These are phyloP conservation scores for Oppia nitens DNA, from an alignment of 1,140 invertebrate genomes.

Conservation along the genomic window DNA sequence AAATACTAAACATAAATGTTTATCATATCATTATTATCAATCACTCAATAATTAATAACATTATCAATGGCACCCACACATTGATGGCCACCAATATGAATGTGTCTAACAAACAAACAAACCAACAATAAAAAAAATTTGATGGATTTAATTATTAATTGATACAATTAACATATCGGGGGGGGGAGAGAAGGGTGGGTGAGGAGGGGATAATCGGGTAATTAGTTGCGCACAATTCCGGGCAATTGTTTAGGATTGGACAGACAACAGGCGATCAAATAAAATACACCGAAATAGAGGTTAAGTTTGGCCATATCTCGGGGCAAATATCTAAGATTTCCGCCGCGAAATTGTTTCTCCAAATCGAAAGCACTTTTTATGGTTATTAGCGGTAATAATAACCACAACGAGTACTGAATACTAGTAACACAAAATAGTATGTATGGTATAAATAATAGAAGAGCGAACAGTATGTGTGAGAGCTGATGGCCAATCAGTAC, in stretches of 20 bases:
- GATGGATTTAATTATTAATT: no score
- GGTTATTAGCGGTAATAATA: slow-evolving; percentile 69
- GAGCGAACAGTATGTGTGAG: slow-evolving; percentile 75
- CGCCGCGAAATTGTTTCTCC: slow-evolving; percentile 67
- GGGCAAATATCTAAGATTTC: slow-evolving; percentile 59
- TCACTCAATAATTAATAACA: no score
- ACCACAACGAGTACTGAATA: slow-evolving; percentile 59
- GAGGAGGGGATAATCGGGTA: no score
- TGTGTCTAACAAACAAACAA: no score
- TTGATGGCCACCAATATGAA: no score
- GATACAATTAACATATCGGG: no score
- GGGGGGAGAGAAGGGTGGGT: no score
- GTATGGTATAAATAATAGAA: slow-evolving; percentile 78
- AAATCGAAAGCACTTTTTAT: slow-evolving; percentile 69
- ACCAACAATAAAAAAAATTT: no score
- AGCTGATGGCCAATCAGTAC: slow-evolving; percentile 78
- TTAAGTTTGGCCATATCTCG: slow-evolving; percentile 75
- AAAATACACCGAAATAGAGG: slow-evolving; percentile 73
- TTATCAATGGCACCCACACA: no score
- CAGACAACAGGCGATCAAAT: slow-evolving; percentile 45
- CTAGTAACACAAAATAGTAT: slow-evolving; percentile 67
- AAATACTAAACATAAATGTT: no score
- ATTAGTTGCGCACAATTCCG: no score
- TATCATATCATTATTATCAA: no score
- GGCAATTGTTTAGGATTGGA: slow-evolving; percentile 19